A percentile compares a stretch with the other conserved stretches of the same genome.
Evolutionary conservation across 2,113 vertebrate species (phyloP).

Genomic region (Passerina amoena): DNA sequence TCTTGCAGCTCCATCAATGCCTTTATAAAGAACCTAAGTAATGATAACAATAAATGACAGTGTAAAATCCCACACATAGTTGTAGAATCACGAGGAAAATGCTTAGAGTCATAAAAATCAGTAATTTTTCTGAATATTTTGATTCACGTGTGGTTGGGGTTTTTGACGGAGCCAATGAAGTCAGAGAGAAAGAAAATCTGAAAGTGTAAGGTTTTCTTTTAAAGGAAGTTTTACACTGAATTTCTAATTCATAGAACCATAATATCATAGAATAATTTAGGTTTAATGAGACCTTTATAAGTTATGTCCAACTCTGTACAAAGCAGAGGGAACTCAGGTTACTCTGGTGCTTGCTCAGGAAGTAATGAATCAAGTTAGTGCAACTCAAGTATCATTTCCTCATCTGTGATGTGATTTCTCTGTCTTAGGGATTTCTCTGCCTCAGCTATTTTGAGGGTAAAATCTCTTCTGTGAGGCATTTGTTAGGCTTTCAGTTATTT

Average conservation of each 20-base stretch:
- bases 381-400: background rate
- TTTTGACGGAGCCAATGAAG: background rate
- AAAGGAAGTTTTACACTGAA: background rate
- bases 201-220: background rate
- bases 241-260: background rate
- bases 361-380: background rate
- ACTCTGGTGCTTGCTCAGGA: background rate
- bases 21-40: background rate
- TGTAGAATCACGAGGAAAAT: background rate
- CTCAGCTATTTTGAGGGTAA: background rate
- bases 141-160: accelerated
- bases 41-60: background rate
- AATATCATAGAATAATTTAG: background rate
- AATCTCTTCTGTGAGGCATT: background rate
- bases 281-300: background rate
- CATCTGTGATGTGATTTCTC: background rate
- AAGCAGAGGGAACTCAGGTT: background rate
- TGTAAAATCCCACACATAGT: background rate
- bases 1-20: background rate
- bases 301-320: background rate
- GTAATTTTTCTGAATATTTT: background rate
- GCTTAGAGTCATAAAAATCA: background rate
- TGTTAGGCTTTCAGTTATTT: background rate
- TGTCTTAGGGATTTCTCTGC: background rate
- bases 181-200: background rate